Percentiles rank a stretch among this genome's conserved stretches.
phyloP scores from a whole-genome alignment of 2,113 vertebrate species.

The Pelusios castaneus region DNA sequence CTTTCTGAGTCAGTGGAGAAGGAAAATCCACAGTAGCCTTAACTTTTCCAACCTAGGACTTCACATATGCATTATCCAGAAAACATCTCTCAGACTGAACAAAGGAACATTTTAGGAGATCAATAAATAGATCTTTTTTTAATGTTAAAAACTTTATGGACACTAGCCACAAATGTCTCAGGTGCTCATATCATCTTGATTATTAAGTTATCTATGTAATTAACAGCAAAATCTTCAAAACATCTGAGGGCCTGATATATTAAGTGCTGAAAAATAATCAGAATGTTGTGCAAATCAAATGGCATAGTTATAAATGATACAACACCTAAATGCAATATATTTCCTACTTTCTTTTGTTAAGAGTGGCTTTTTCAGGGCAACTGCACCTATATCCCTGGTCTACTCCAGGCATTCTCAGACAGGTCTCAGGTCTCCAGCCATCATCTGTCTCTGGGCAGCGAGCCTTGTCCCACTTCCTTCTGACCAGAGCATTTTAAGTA shows the following conservation, averaged over 20 bases:
- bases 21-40: not conserved
- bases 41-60: not conserved
- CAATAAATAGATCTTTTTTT: conserved; percentile 21
- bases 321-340: not conserved
- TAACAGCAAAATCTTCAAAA: conserved; percentile 60
- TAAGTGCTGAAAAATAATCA: conserved; percentile 60
- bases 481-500: no score
- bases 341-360: no score
- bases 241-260: conserved; percentile 54
- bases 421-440: no score
- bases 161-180: conserved; percentile 32
- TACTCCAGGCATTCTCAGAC: no score
- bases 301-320: conserved; percentile 45
- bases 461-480: no score
- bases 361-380: no score
- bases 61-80: not conserved
- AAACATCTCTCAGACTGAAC: not conserved
- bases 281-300: conserved; percentile 46
- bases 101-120: not conserved
- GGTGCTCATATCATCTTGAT: conserved; percentile 20
- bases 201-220: conserved; percentile 59
- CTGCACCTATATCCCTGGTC: no score
- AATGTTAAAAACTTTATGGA: conserved; percentile 40
- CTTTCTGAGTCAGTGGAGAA: not conserved
- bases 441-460: no score